Base-by-base conservation (phyloP, 2,113 vertebrate genomes). In the Puffinus mauretanicus region DNA sequence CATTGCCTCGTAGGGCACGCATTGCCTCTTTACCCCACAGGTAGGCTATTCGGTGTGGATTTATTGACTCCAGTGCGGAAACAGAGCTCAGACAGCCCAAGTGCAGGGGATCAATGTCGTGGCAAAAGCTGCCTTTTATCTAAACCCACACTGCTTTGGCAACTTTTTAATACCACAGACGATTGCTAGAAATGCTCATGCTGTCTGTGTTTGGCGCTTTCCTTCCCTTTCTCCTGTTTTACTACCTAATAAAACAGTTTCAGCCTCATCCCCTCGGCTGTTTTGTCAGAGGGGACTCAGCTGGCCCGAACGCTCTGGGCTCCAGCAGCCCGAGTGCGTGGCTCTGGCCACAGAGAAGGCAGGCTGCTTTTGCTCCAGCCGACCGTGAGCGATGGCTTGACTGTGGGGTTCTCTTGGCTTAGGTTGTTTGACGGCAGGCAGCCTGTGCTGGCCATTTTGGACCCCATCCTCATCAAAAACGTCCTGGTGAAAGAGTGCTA, bases 401-500 rank as follows among this genome's bases (percentile, higher is more conserved):
- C 30, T 13, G 19, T 42, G 65, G 3, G 7, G 91, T 95, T 95
- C 73, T 97, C 76, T 85, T 88, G 94, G 26, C 64, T 76, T 90
- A 99, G 98, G 83, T 10, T 98, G 90, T 98, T 85, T 91, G 98
- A 99, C 3, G 98, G 96, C 79, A 98, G 98, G 18, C 34, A 55
- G 26, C 98, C 99, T 7, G 0, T 97, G 9, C 38, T 99, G 73
- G 97, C 96, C 44, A 38, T 98, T 79, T 49, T 97, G 82, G 98
- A 98, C 75, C 97, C 98, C 8, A 47, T 95, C 46, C 95, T 99
- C 25, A 95, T 98, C 54, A 98, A 98, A 97, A 84, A 62, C 26
- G 90, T 99, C 86, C 40, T 98, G 96, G 98, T 99, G 81, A 99
- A 98, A 95, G 99, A 99, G 42, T 98, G 97, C 94, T 98, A 98